A percentile compares a stretch with the other conserved stretches of the same genome.
These are phyloP conservation scores for Troilus luridus DNA, from an alignment of 2,888 invertebrate species.

Conservation along the genomic window DNA sequence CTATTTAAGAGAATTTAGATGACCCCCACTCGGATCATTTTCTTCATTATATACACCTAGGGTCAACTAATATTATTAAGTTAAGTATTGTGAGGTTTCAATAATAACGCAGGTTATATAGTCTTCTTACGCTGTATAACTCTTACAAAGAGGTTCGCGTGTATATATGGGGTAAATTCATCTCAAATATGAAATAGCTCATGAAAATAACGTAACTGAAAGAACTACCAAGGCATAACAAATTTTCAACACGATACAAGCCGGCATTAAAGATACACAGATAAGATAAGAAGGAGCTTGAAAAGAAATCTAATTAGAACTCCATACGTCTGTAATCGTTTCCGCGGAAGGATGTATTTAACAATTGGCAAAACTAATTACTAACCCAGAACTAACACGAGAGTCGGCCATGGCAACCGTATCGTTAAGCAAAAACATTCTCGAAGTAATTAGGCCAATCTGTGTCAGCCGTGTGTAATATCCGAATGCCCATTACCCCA, in stretches of 20 bases:
- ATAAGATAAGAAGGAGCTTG: neutral
- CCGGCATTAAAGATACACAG: neutral
- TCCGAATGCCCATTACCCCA: neutral
- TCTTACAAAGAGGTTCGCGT: too few species aligned
- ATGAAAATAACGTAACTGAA: neutral
- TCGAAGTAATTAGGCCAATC: neutral
- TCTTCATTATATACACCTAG: too few species aligned
- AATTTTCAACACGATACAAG: neutral
- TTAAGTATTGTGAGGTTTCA: too few species aligned
- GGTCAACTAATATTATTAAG: too few species aligned
- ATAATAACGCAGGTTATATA: too few species aligned
- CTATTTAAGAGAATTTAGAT: too few species aligned
- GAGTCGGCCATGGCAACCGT: neutral
- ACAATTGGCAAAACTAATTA: constrained; percentile 2
- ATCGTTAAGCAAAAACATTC: neutral
- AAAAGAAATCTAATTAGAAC: neutral
- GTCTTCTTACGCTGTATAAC: too few species aligned
- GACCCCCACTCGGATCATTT: too few species aligned
- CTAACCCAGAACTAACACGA: neutral
- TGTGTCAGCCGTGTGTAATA: constrained; percentile 12
- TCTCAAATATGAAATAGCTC: too few species aligned
- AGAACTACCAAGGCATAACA: neutral
- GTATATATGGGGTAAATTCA: too few species aligned
- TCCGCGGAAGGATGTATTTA: neutral
- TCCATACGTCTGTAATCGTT: neutral